Evolutionary conservation across 2,113 vertebrate genomes (phyloP), one percentile per base, ranked within the genome.

Genomic region (Notiomystis cincta): DNA sequence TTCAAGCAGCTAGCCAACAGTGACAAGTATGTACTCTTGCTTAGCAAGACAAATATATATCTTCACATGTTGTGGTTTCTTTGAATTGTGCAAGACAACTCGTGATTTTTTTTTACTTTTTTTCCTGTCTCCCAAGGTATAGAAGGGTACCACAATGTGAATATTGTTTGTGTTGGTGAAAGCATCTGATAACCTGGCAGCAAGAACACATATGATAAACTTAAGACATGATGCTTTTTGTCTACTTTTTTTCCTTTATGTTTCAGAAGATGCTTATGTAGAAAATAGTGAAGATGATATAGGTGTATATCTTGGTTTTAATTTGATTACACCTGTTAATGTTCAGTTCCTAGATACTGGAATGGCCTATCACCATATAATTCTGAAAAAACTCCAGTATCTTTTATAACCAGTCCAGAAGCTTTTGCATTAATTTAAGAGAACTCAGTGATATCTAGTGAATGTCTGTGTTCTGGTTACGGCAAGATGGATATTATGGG

Each of bases 1-100:
- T 98, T 98, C 95, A 97, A 93, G 92, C 93, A 97, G 50, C 90
- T 98, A 91, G 98, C 98, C 54, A 98, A 98, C 93, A 98, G 98
- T 97, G 94, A 96, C 86, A 98, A 98, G 98, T 98, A 97, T 87
- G 98, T 98, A 75, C 17, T 82, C 42, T 73, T 80, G 16, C 30
- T 70, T 76, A 54, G 31, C 31, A 58, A 66, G 38, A n/a, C n/a
- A 35, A 33, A 18, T 76, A n/a, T 15, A 42, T 75, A 30, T 48
- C 61, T 87, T 85, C 25, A 27, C 4, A 2, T 91, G 14, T 14
- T 80, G 13, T 73, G 13, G 1, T 64, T 73, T 88, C 8, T 83
- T 87, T 72, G 16, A 60, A 20, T 57, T 58, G 21, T 70, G 13
- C 17, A 71, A 60, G 56, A 33, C 31, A 58, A 20, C 35, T 73